These are phyloP conservation scores for Chelidonichthys spinosus DNA, from an alignment of 2,797 vertebrate species.

Conservation along the genomic window DNA sequence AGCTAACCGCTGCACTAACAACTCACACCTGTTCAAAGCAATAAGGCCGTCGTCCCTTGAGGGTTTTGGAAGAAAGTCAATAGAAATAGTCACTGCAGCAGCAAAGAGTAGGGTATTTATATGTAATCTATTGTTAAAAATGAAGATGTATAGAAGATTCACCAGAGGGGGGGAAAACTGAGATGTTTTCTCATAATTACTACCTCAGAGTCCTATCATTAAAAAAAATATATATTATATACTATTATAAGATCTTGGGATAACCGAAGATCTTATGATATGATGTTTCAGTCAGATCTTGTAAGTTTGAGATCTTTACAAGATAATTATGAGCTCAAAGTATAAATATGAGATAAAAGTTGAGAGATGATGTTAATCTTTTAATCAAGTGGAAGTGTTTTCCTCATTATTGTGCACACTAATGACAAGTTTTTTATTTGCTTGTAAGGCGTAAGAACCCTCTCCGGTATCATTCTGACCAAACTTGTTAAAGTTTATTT, in stretches of 20 bases:
- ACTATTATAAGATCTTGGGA: neutral
- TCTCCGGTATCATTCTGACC: neutral
- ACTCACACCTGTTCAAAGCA: slow-evolving; percentile 39
- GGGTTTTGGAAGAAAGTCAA: neutral
- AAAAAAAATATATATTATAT: neutral
- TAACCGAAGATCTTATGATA: neutral
- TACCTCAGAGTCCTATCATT: neutral
- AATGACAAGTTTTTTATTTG: no score
- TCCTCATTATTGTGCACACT: neutral
- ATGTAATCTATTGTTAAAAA: neutral
- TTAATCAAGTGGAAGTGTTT: neutral
- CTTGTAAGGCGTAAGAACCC: neutral
- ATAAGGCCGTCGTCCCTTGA: neutral
- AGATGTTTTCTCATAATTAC: neutral
- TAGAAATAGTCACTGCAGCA: neutral
- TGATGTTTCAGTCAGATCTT: neutral
- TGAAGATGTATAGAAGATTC: slow-evolving; percentile 8
- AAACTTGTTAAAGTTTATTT: neutral
- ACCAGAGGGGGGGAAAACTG: slow-evolving; percentile 11
- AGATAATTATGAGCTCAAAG: neutral
- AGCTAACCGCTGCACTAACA: slow-evolving; percentile 41
- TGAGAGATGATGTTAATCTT: neutral
- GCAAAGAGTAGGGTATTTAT: neutral
- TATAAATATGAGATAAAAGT: neutral
- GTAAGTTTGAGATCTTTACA: neutral